These are phyloP conservation scores for Eulemur macaco DNA, from an alignment of 2,113 vertebrate genomes.

Conservation along the genomic window DNA sequence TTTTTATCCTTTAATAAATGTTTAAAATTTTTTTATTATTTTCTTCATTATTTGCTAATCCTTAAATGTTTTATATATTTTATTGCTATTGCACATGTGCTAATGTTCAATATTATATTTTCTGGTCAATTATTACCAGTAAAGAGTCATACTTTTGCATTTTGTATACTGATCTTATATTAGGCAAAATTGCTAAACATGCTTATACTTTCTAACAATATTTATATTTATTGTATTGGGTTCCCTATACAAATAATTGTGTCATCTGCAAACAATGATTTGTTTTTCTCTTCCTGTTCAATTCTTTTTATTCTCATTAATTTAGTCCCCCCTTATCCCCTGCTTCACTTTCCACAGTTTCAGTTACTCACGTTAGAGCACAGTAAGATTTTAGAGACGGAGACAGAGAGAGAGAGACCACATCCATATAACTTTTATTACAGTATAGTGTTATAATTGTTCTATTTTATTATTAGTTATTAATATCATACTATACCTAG, in stretches of 20 bases:
- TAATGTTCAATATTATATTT: not conserved
- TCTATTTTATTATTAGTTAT: not conserved
- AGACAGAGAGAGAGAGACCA: not conserved
- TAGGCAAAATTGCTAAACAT: not conserved
- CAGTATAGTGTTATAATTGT: not conserved
- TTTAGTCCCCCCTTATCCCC: not conserved
- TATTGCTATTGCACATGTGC: not conserved
- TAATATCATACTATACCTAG: not conserved
- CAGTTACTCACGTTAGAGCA: not conserved
- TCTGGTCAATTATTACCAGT: not conserved
- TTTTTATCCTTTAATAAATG: not conserved
- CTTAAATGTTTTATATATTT: not conserved
- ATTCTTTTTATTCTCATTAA: not conserved
- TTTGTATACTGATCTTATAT: not conserved
- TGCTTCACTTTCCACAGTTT: not conserved
- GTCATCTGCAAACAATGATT: not conserved
- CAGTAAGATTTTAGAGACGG: not conserved
- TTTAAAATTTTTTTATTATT: not conserved
- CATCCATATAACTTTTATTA: not conserved
- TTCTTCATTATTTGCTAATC: not conserved
- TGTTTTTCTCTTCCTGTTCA: not conserved
- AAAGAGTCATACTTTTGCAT: not conserved
- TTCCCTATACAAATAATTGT: not conserved
- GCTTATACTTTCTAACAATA: not conserved
- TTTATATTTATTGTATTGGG: not conserved